These are phyloP conservation scores for Moxostoma hubbsi DNA, from an alignment of 2,797 vertebrate species.

Conservation along the genomic window DNA sequence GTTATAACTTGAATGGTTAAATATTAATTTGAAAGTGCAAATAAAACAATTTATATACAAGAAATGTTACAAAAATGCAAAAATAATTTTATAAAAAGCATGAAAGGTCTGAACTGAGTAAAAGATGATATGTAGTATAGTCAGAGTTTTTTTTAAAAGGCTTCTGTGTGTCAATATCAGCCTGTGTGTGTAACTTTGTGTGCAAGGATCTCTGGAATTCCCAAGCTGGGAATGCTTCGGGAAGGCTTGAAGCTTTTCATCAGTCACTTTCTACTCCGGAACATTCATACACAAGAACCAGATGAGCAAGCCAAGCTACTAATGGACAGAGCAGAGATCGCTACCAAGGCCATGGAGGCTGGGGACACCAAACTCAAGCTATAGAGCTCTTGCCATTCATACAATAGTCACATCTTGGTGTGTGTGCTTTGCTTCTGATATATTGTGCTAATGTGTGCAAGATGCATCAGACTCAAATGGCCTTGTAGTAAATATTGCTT, in stretches of 20 bases:
- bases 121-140: background rate
- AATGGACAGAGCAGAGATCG: constrained; percentile 79
- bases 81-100: background rate
- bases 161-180: constrained; percentile 25
- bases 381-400: constrained; percentile 65
- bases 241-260: constrained; percentile 98
- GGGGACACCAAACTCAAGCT: constrained; percentile 84
- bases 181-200: constrained; percentile 30
- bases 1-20: too few species aligned
- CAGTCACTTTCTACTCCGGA: constrained; percentile 91
- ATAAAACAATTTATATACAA: too few species aligned
- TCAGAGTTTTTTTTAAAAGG: background rate
- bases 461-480: constrained; percentile 2
- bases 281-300: constrained; percentile 68
- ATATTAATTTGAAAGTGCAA: too few species aligned
- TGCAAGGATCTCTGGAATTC: constrained; percentile 87
- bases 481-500: background rate
- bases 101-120: background rate
- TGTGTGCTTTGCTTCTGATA: background rate
- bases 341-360: constrained; percentile 85
- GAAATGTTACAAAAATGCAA: too few species aligned
- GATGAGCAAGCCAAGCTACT: constrained; percentile 77
- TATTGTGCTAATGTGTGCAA: background rate
- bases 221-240: constrained; percentile 86
- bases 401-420: background rate